Evolutionary conservation across 2,113 vertebrate genomes (phyloP).

Genomic region (Lagopus leucura): DNA sequence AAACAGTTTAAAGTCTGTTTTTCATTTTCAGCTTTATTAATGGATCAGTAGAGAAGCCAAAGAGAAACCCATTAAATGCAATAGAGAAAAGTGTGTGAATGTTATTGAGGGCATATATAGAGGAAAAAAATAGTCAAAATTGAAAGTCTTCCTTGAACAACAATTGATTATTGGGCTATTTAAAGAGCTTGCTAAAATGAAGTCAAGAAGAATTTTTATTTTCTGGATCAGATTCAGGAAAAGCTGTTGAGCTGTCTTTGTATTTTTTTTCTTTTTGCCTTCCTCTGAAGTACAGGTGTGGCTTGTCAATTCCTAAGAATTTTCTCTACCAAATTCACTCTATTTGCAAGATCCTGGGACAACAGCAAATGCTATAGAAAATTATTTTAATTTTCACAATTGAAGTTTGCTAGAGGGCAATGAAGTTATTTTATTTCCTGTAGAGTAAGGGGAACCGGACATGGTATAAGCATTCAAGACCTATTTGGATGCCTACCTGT

Average conservation of each 20-base stretch:
- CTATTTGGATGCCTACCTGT: too few relatives aligned
- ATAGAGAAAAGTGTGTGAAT: background rate
- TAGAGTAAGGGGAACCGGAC: background rate
- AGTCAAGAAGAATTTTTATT: background rate
- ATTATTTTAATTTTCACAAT: background rate
- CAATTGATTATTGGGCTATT: background rate
- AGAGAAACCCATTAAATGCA: background rate
- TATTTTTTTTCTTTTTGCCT: background rate
- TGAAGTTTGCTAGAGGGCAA: background rate
- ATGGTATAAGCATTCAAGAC: background rate
- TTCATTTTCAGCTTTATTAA: slow-evolving; percentile 29
- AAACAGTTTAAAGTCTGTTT: background rate
- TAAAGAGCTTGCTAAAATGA: background rate
- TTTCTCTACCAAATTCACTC: background rate
- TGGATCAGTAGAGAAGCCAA: background rate
- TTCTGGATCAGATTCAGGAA: background rate
- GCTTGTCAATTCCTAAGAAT: background rate
- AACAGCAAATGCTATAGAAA: background rate
- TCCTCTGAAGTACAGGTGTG: background rate
- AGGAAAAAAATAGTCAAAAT: background rate
- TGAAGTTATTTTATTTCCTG: background rate
- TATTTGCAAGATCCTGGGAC: background rate
- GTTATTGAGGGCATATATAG: background rate
- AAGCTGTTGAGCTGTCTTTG: background rate
- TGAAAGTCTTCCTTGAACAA: background rate